Conservation (phyloP, 2,113 vertebrate genomes). For the Istiophorus platypterus region DNA sequence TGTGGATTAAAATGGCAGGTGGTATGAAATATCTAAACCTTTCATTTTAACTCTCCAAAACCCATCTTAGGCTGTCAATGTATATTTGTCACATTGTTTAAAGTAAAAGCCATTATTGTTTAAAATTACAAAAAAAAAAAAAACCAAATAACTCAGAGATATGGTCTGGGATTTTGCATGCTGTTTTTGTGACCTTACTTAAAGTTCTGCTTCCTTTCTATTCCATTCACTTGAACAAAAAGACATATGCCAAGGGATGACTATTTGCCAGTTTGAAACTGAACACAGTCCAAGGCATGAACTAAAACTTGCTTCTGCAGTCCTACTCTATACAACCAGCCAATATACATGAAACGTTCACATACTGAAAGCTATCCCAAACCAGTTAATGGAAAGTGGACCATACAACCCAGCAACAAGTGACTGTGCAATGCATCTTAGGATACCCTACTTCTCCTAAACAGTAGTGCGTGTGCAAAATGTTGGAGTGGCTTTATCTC, state of each 20-base stretch:
- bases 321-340: neutral
- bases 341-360: neutral
- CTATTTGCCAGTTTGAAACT: neutral
- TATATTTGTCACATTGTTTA: too few species aligned
- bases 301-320: neutral
- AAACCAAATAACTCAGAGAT: neutral
- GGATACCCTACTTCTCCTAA: neutral
- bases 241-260: neutral
- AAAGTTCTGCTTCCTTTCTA: neutral
- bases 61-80: too few species aligned
- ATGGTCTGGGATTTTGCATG: neutral
- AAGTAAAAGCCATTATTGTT: neutral
- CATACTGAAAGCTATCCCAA: neutral
- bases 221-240: neutral
- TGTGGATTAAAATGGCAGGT: neutral
- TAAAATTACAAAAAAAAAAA: neutral
- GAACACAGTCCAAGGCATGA: neutral
- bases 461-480: neutral
- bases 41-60: too few species aligned
- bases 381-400: neutral
- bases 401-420: neutral
- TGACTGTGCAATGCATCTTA: neutral
- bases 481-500: neutral
- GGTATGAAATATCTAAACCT: too few species aligned
- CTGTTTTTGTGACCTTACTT: neutral